Base-by-base conservation (phyloP, 2,113 vertebrate genomes). In the Atrichornis clamosus region DNA sequence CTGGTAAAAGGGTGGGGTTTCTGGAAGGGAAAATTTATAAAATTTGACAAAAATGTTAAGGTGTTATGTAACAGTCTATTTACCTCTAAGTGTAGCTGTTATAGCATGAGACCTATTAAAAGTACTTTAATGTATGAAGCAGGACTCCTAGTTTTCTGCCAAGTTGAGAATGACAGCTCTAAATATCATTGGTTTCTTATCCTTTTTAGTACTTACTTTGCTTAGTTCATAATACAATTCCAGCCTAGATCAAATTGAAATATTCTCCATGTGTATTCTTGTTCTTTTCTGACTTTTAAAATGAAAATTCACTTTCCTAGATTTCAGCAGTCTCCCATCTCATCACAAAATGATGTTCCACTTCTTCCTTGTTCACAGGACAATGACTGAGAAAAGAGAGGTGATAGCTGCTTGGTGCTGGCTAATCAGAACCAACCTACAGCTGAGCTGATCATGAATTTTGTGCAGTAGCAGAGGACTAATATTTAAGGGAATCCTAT, bases 111-210 rank as follows among this genome's bases (percentile, higher is more conserved):
- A 6, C 12, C 13, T 87, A 9, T 65, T 69, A 65, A 70, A 86
- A 73, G 15, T 19, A 23, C 2, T 2, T 39, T 11, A 59, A 5
- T 67, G 3, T 70, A 65, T 9, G 6, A 92, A 69, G 18, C 3
- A 53, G 10, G 18, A 39, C 30, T 80, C 5, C 6, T 70, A 2
- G 50, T 87, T 89, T 84, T 21, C 39, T 63, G 11, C 11, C 47
- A 87, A 84, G 18, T 55, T 72, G 35, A 89, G 87, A 94, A 89
- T 72, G 13, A 75, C 47, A 82, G 11, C 35, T 81, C 9, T 75
- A 84, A 74, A 19, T 55, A n/a, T 46, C 79, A 73, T 55, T 0
- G 0, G 4, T n/a, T 93, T 86, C 33, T 77, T 77, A 30, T 46
- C 35, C 5, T 37, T 88, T 87, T 58, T 33, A 46, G 6, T 47